Percentiles rank a stretch among this genome's conserved stretches.
Conservation (phyloP, 1,140 invertebrate species). For the Lepidurus arcticus region DNA sequence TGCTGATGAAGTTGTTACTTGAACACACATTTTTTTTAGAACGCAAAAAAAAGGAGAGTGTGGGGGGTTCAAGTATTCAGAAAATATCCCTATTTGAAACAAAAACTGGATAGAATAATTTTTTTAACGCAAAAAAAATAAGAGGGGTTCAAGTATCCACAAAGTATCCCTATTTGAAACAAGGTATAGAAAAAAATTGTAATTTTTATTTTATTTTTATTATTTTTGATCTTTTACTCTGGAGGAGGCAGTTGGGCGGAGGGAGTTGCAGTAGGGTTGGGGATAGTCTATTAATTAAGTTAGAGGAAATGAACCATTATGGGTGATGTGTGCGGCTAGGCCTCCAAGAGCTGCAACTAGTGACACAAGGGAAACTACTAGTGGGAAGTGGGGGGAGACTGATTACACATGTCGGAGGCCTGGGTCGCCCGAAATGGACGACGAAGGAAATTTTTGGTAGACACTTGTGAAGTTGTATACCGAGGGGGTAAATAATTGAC, state of each 20-base stretch:
- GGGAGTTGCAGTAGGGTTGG: neutral
- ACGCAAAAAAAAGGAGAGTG: neutral
- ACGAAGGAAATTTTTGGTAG: neutral
- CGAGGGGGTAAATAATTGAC: neutral
- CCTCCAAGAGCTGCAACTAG: neutral
- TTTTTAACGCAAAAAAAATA: no score
- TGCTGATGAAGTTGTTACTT: constrained; percentile 13
- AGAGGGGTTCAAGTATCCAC: neutral
- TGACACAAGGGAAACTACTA: neutral
- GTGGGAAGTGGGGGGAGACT: neutral
- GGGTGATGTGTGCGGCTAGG: neutral
- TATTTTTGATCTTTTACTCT: no score
- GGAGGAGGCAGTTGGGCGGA: no score
- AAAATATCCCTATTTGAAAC: neutral
- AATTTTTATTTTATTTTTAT: no score
- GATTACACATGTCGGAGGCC: constrained; percentile 4
- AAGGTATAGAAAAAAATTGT: neutral
- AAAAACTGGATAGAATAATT: no score
- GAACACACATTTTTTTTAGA: neutral
- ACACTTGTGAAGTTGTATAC: neutral
- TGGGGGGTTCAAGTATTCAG: neutral
- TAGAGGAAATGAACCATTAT: constrained; percentile 17
- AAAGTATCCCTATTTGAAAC: neutral
- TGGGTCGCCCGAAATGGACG: neutral
- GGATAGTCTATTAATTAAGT: neutral